These are phyloP conservation scores for Oryzaephilus surinamensis DNA, from an alignment of 1,140 invertebrate genomes.

Conservation along the genomic window DNA sequence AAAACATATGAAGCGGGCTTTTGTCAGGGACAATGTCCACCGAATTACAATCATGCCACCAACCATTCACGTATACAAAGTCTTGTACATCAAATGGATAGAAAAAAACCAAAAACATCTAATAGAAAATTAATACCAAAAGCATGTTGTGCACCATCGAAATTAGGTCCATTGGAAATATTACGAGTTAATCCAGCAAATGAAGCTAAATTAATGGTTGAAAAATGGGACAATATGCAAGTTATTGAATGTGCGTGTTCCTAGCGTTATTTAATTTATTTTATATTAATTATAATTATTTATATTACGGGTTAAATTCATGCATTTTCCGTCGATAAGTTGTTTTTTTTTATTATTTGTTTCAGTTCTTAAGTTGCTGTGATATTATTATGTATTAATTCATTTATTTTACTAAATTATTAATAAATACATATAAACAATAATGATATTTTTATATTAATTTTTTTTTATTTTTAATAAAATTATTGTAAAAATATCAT, in stretches of 20 bases:
- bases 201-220: constrained; percentile 51
- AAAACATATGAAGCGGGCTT: constrained; percentile 61
- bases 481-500: too few relatives aligned
- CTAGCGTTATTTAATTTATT: constrained; percentile 30
- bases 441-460: too few relatives aligned
- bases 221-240: constrained; percentile 60
- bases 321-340: background rate
- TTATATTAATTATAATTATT: constrained; percentile 8
- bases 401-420: too few relatives aligned
- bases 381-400: too few relatives aligned
- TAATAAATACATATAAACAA: too few relatives aligned
- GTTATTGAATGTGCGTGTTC: constrained; percentile 66
- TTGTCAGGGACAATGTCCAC: constrained; percentile 61
- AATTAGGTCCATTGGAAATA: constrained; percentile 55
- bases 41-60: constrained; percentile 55
- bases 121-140: constrained; percentile 38
- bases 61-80: constrained; percentile 64
- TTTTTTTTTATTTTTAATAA: too few relatives aligned
- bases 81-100: constrained; percentile 51
- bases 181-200: constrained; percentile 55
- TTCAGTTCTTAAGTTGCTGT: constrained; percentile 8
- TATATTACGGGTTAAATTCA: background rate
- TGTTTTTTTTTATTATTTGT: background rate
- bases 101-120: constrained; percentile 9
- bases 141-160: constrained; percentile 62